Conservation (phyloP, 2,113 vertebrate genomes). For the Odontophorus gujanensis region DNA sequence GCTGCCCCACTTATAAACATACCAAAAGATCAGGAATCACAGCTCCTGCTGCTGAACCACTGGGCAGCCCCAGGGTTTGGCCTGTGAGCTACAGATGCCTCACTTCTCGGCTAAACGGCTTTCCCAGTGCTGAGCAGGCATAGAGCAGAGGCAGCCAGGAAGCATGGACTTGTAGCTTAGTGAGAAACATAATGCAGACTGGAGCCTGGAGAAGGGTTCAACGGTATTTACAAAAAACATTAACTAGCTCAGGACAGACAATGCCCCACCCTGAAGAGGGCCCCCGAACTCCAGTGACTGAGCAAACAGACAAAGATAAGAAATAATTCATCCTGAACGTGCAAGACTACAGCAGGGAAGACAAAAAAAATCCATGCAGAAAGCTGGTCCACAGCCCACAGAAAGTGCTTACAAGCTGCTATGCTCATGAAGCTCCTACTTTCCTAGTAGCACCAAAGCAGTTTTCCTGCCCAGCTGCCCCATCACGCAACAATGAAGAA, state of each 20-base stretch:
- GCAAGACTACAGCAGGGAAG: background rate
- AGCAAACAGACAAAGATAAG: conserved; percentile 18
- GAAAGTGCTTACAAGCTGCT: background rate
- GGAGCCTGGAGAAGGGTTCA: background rate
- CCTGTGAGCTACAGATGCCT: background rate
- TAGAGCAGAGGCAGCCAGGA: background rate
- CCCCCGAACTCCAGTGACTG: conserved; percentile 26
- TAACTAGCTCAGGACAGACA: background rate
- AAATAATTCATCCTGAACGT: background rate
- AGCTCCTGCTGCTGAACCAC: background rate
- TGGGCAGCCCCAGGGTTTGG: background rate
- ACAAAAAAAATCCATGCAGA: background rate
- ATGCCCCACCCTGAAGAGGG: background rate
- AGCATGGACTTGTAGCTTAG: background rate
- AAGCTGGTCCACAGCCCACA: background rate
- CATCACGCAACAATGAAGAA: background rate
- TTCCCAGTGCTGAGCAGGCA: background rate
- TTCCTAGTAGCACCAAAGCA: background rate
- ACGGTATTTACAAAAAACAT: conserved; percentile 2
- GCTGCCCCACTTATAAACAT: background rate
- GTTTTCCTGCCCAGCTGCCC: background rate
- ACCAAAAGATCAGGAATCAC: background rate
- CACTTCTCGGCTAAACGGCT: background rate
- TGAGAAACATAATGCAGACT: background rate
- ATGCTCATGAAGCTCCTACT: background rate